Conservation (phyloP, 2,888 invertebrate species). For the Melitaea athalia region DNA sequence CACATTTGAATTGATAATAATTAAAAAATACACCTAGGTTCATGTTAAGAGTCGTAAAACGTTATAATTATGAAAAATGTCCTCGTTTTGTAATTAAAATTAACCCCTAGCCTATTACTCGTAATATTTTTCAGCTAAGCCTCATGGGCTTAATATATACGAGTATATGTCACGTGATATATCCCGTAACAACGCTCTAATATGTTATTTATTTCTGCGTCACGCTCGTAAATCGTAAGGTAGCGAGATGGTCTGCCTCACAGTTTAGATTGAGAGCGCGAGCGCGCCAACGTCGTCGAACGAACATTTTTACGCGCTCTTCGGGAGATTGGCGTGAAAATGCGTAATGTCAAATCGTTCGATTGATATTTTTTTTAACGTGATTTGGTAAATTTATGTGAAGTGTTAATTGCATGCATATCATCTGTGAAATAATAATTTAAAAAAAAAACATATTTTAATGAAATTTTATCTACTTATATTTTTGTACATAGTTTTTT, state of each 20-base stretch:
- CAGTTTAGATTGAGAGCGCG: constrained; percentile 70
- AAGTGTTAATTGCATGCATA: constrained; percentile 41
- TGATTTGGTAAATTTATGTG: constrained; percentile 44
- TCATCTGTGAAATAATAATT: constrained; percentile 36
- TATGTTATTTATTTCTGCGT: constrained; percentile 66
- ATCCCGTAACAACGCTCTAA: constrained; percentile 51
- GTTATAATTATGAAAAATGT: neutral
- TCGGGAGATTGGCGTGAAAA: constrained; percentile 80
- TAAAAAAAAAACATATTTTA: constrained; percentile 19
- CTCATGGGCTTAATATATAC: neutral
- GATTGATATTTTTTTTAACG: constrained; percentile 48
- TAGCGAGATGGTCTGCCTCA: constrained; percentile 66
- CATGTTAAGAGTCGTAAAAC: neutral
- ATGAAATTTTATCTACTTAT: no score
- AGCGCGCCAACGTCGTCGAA: constrained; percentile 58
- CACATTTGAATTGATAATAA: no score
- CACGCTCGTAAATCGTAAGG: constrained; percentile 73
- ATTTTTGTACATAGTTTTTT: no score
- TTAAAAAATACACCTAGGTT: neutral
- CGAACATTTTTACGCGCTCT: constrained; percentile 46
- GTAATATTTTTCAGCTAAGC: constrained; percentile 7
- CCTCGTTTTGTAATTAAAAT: neutral
- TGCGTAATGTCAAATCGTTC: constrained; percentile 64
- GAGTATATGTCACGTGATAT: constrained; percentile 48
- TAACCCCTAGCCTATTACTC: neutral